phyloP scores from a whole-genome alignment of 2,888 invertebrate species.

The Cabera pusaria region DNA sequence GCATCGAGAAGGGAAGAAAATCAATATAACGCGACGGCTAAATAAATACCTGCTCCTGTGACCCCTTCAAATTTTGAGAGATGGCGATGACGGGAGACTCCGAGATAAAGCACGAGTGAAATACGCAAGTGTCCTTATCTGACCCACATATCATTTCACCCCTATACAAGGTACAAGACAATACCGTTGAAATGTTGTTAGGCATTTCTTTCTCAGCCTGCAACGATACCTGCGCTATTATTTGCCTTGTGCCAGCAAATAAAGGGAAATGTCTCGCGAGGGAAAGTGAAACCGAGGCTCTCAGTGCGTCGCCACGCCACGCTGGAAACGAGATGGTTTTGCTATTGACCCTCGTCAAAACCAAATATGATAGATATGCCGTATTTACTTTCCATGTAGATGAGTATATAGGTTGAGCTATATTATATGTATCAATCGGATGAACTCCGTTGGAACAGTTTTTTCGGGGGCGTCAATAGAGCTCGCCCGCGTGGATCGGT shows the following conservation, averaged over 20 bases:
- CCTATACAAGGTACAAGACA: conserved; percentile 30
- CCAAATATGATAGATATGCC: conserved; percentile 22
- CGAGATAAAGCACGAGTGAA: conserved; percentile 42
- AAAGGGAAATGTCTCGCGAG: conserved; percentile 16
- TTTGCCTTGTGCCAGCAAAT: conserved; percentile 15
- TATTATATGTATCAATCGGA: conserved; percentile 19
- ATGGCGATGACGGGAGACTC: conserved; percentile 28
- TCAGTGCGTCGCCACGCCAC: conserved; percentile 1
- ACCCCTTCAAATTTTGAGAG: conserved; percentile 19
- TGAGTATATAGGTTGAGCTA: conserved; percentile 2
- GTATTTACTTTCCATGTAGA: conserved; percentile 16
- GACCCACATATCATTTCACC: conserved; percentile 36
- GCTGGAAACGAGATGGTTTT: conserved; percentile 20
- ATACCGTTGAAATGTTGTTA: conserved; percentile 34
- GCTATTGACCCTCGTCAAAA: conserved; percentile 26
- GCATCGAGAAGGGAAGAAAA: conserved; percentile 12
- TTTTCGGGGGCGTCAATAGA: conserved; percentile 42
- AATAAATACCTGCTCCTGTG: conserved; percentile 15
- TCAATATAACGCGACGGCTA: conserved; percentile 15
- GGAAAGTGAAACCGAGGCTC: conserved; percentile 8
- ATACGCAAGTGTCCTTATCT: conserved; percentile 42
- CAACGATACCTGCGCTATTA: conserved; percentile 12
- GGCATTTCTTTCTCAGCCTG: conserved; percentile 18
- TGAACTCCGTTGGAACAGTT: conserved; percentile 22
- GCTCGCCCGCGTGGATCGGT: conserved; percentile 33